Conservation (phyloP, 1,140 invertebrate species). For the Araneus ventricosus region DNA sequence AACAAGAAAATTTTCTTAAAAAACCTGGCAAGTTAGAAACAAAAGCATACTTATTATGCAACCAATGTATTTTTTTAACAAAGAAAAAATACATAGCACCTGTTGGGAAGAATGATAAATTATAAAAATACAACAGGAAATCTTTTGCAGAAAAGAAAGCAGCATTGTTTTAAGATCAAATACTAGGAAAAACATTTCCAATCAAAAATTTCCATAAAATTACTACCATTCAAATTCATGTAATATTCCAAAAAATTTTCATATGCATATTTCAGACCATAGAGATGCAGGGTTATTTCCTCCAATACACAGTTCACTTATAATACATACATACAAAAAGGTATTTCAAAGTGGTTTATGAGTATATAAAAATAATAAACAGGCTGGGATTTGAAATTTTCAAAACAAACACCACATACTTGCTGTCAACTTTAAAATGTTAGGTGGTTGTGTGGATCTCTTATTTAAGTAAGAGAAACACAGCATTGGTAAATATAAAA, state of each 20-base stretch:
- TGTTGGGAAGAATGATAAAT: background rate
- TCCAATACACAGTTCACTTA: background rate
- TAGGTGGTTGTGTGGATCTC: background rate
- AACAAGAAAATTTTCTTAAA: background rate
- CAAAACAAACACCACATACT: background rate
- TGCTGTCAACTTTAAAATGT: background rate
- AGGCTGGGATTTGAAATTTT: background rate
- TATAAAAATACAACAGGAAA: background rate
- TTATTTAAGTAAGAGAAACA: slow-evolving; percentile 24
- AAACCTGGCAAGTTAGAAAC: background rate
- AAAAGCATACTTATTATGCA: background rate
- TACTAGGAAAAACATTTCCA: background rate
- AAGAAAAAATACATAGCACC: background rate
- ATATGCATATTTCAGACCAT: background rate
- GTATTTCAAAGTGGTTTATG: slow-evolving; percentile 7
- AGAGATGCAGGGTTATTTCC: background rate
- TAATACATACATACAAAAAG: background rate
- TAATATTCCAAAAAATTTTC: background rate
- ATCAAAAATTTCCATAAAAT: background rate
- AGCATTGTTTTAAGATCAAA: background rate
- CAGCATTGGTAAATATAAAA: slow-evolving; percentile 52
- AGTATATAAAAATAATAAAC: slow-evolving; percentile 26
- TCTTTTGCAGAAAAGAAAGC: background rate
- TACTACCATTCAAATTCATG: background rate
- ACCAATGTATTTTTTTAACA: background rate